Percentiles rank a stretch among this genome's conserved stretches.
phyloP scores from a whole-genome alignment of 2,888 invertebrate species.

The Zygothrica quintamaculata region DNA sequence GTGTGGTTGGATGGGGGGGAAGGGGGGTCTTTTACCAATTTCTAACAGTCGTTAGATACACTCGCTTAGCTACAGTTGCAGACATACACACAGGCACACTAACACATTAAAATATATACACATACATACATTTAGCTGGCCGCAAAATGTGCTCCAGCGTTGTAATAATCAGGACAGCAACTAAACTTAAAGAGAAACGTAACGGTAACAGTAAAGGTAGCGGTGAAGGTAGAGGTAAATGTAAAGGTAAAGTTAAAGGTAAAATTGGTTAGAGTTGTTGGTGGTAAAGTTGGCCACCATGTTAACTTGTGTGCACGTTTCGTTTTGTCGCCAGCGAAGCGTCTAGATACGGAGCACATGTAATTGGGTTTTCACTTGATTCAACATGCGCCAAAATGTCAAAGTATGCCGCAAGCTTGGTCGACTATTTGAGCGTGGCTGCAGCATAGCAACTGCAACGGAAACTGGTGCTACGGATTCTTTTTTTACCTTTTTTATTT shows the following conservation, averaged over 20 bases:
- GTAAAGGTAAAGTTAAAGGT: conserved; percentile 10
- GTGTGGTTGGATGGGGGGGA: no score
- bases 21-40: conserved; percentile 1
- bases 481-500: neutral
- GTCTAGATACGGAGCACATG: conserved; percentile 61
- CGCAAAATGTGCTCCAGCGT: conserved; percentile 46
- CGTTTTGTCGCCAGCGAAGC: conserved; percentile 59
- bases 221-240: conserved; percentile 3
- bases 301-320: conserved; percentile 64
- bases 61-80: conserved; percentile 37
- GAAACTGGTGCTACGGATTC: neutral
- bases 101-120: conserved; percentile 6
- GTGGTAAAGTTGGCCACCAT: conserved; percentile 58
- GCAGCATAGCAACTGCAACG: conserved; percentile 13
- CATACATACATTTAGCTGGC: conserved; percentile 29
- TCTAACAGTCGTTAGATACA: conserved; percentile 39
- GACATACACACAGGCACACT: conserved; percentile 19
- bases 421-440: conserved; percentile 29
- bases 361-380: conserved; percentile 77
- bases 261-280: conserved; percentile 14
- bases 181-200: conserved; percentile 1
- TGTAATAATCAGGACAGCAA: conserved; percentile 56
- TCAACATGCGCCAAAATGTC: conserved; percentile 72
- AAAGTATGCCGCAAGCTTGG: conserved; percentile 61
- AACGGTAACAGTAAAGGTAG: neutral